Conservation (phyloP, 2,113 vertebrate genomes). For the Brachypodius melanocephalos region DNA sequence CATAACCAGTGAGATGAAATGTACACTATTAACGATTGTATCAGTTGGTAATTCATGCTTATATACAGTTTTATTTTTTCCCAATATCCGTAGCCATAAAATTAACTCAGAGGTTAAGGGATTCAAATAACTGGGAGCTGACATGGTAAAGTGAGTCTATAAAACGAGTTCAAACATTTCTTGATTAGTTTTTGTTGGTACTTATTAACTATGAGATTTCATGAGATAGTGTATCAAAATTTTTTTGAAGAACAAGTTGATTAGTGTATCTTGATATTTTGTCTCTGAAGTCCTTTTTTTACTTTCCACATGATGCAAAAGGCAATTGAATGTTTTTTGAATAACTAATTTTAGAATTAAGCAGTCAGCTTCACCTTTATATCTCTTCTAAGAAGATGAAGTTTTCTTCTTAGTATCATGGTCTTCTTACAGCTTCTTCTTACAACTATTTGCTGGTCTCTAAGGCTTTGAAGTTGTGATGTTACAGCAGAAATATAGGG, state of each 20-base stretch:
- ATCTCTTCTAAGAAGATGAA: neutral
- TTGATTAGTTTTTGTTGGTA: neutral
- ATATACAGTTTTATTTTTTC: neutral
- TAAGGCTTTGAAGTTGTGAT: neutral
- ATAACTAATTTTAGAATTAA: neutral
- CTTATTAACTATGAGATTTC: constrained; percentile 12
- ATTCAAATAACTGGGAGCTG: neutral
- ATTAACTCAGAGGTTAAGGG: neutral
- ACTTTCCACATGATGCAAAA: neutral
- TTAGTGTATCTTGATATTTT: neutral
- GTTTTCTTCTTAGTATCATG: neutral
- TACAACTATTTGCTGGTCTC: neutral
- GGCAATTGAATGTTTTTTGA: neutral
- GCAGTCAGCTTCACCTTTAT: neutral
- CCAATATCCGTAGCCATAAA: neutral
- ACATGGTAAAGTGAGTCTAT: neutral
- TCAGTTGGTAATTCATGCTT: neutral
- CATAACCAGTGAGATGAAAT: neutral
- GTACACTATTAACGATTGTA: neutral
- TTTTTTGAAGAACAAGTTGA: neutral
- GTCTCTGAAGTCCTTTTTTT: neutral
- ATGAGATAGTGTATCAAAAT: neutral
- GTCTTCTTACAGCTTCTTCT: neutral
- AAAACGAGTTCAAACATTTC: neutral
- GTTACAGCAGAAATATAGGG: neutral